Percentiles rank a stretch among this genome's conserved stretches.
These are phyloP conservation scores for Schizopygopsis pylzovi DNA, from an alignment of 2,797 vertebrate genomes.

Conservation along the genomic window DNA sequence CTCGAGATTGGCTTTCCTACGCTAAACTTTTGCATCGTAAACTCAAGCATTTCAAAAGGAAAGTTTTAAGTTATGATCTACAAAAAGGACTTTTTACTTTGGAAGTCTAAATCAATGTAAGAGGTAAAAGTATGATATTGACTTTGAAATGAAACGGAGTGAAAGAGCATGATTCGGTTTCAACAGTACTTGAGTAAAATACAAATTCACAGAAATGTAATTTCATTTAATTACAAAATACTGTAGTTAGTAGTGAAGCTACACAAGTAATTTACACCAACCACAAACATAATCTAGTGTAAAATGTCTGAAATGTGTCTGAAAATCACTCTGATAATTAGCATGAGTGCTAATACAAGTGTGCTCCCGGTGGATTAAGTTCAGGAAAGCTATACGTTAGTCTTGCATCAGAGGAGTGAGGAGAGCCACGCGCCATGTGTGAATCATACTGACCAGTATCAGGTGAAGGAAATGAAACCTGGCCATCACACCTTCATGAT, in stretches of 20 bases:
- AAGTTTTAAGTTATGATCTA: neutral
- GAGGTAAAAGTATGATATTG: neutral
- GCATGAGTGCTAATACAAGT: neutral
- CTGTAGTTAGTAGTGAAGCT: neutral
- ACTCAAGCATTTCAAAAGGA: too few relatives aligned
- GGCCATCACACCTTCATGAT: constrained; percentile 61
- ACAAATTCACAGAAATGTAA: neutral
- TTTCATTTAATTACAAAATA: neutral
- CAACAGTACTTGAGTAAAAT: neutral
- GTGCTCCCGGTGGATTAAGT: neutral
- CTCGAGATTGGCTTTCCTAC: too few relatives aligned
- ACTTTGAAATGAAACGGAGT: neutral
- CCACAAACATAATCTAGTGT: neutral
- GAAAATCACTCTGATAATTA: neutral
- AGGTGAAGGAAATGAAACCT: constrained; percentile 66
- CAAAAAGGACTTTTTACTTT: neutral
- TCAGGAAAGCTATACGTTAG: neutral
- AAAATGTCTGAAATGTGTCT: neutral
- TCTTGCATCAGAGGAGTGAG: constrained; percentile 27
- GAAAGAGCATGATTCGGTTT: neutral
- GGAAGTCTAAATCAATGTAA: neutral
- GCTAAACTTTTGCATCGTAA: too few relatives aligned
- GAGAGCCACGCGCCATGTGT: constrained; percentile 43
- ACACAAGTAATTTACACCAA: neutral
- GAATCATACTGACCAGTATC: constrained; percentile 63